Conservation (phyloP, 2,888 invertebrate species). For the Linyphia triangularis region DNA sequence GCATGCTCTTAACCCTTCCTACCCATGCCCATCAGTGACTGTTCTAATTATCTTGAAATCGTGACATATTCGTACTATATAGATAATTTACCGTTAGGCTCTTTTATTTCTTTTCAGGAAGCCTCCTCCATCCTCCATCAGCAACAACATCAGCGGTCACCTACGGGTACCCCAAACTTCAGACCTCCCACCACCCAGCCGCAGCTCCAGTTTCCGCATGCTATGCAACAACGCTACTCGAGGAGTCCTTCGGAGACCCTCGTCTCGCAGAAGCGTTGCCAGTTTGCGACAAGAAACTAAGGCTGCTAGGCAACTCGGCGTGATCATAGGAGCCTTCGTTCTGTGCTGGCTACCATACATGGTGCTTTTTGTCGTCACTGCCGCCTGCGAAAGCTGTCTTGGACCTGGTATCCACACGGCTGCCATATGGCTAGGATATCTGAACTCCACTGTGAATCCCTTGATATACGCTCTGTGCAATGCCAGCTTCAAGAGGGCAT, state of each 20-base stretch:
- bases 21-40: too few relatives aligned
- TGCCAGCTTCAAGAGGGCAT: slow-evolving; percentile 81
- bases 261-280: slow-evolving; percentile 45
- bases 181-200: slow-evolving; percentile 27
- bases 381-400: slow-evolving; percentile 81
- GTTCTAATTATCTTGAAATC: too few relatives aligned
- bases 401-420: slow-evolving; percentile 80
- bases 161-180: slow-evolving; percentile 34
- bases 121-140: not conserved
- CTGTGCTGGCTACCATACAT: slow-evolving; percentile 84
- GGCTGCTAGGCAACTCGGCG: slow-evolving; percentile 83
- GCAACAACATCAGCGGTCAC: slow-evolving; percentile 1
- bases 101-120: not conserved
- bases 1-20: too few relatives aligned
- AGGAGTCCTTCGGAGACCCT: slow-evolving; percentile 33
- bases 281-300: slow-evolving; percentile 80
- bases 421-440: slow-evolving; percentile 82
- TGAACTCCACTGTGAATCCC: slow-evolving; percentile 82
- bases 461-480: slow-evolving; percentile 82
- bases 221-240: slow-evolving; percentile 31
- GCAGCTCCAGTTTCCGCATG: slow-evolving; percentile 53
- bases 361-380: slow-evolving; percentile 82
- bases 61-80: too few relatives aligned
- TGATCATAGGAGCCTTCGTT: slow-evolving; percentile 83
- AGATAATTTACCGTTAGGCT: too few relatives aligned